Conservation (phyloP, 1,140 invertebrate genomes). For the Catajapyx aquilonaris region DNA sequence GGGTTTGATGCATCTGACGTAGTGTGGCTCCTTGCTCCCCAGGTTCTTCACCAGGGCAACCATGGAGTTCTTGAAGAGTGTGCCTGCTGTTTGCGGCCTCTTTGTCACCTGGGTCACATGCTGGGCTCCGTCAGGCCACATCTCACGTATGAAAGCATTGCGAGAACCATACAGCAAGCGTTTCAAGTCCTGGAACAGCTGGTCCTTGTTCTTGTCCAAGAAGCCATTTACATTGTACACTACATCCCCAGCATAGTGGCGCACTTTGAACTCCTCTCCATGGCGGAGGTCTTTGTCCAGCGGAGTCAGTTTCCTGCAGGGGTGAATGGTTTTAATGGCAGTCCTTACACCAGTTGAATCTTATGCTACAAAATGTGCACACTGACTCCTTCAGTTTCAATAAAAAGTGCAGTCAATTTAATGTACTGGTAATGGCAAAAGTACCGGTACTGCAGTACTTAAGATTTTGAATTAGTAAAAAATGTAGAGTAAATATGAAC, state of each 20-base stretch:
- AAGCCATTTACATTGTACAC: conserved; percentile 76
- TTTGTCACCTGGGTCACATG: conserved; percentile 75
- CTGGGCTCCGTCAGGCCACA: conserved; percentile 90
- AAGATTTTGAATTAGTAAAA: too few relatives aligned
- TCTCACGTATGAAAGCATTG: conserved; percentile 49
- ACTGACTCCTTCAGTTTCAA: too few relatives aligned
- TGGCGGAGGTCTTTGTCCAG: conserved; percentile 60
- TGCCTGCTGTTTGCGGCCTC: conserved; percentile 75
- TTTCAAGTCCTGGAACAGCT: conserved; percentile 89
- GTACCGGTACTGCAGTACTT: too few relatives aligned
- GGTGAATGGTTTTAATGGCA: too few relatives aligned
- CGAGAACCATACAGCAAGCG: conserved; percentile 62
- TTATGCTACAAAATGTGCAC: too few relatives aligned
- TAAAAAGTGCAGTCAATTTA: too few relatives aligned
- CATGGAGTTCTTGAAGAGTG: conserved; percentile 89
- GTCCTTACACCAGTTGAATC: too few relatives aligned
- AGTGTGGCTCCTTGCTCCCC: conserved; percentile 81
- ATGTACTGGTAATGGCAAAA: too few relatives aligned
- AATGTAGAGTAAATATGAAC: too few relatives aligned
- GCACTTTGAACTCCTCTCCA: conserved; percentile 63
- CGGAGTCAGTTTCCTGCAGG: conserved; percentile 63
- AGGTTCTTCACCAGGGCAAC: conserved; percentile 68
- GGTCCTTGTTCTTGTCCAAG: conserved; percentile 90
- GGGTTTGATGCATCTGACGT: conserved; percentile 90
- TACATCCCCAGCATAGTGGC: conserved; percentile 91